Conservation (phyloP, 2,113 vertebrate species). For the Myiagra hebetior region DNA sequence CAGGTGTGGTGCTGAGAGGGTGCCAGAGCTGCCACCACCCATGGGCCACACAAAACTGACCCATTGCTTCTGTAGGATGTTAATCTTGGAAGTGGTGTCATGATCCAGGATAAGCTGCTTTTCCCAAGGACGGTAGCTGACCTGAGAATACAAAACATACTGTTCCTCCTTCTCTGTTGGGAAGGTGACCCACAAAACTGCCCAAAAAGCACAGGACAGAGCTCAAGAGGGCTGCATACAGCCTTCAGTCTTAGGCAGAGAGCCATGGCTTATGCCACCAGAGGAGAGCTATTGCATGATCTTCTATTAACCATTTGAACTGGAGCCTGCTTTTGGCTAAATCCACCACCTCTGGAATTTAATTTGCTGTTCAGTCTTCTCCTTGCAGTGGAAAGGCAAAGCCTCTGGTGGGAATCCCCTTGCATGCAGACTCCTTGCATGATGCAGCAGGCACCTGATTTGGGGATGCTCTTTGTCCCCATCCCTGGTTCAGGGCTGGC, state of each 20-base stretch:
- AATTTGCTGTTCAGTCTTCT: background rate
- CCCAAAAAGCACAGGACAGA: background rate
- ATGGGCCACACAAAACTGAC: background rate
- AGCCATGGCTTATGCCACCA: background rate
- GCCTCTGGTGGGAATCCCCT: rapidly evolving
- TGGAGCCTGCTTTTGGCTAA: background rate
- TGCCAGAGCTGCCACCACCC: rapidly evolving
- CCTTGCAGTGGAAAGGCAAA: background rate
- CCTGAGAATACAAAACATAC: background rate
- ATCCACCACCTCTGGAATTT: background rate
- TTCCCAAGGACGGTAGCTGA: background rate
- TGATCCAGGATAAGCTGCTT: background rate
- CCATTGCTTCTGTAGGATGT: background rate
- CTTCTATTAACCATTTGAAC: background rate
- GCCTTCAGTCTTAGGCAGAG: background rate
- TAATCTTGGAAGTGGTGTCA: background rate
- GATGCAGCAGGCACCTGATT: background rate
- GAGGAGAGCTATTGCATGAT: background rate
- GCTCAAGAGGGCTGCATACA: background rate
- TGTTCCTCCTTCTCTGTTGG: background rate
- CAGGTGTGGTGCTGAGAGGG: background rate
- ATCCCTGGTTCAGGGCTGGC: background rate
- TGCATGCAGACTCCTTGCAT: rapidly evolving
- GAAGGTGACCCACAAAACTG: background rate
- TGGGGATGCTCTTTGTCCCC: rapidly evolving